These are phyloP conservation scores for Cataglyphis altisquamis DNA, from an alignment of 2,888 invertebrate species.

Conservation along the genomic window DNA sequence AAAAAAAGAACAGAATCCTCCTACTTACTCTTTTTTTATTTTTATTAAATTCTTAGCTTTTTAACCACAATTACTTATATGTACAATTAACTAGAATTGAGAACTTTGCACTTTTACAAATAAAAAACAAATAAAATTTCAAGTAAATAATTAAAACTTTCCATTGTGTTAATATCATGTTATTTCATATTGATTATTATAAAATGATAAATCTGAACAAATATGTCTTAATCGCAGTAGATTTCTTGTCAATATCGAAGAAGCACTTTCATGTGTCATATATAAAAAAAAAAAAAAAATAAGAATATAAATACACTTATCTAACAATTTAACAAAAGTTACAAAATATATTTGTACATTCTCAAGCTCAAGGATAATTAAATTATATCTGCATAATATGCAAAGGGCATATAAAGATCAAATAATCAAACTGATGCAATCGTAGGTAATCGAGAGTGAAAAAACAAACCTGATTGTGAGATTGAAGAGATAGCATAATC, in stretches of 20 bases:
- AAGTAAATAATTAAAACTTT: neutral
- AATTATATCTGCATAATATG: neutral
- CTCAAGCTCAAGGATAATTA: constrained; percentile 5
- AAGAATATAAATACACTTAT: constrained; percentile 39
- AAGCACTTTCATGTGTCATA: neutral
- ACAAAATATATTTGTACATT: neutral
- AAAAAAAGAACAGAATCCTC: neutral
- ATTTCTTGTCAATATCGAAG: neutral
- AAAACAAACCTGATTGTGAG: constrained; percentile 82
- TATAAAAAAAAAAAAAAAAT: neutral
- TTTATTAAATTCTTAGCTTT: neutral
- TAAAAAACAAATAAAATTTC: neutral
- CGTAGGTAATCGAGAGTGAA: constrained; percentile 20
- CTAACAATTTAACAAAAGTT: neutral
- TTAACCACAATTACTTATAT: neutral
- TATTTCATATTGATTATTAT: neutral
- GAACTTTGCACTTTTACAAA: neutral
- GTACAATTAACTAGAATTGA: neutral
- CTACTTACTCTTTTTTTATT: neutral
- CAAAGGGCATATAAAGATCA: constrained; percentile 35
- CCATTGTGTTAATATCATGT: neutral
- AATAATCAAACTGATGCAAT: constrained; percentile 33
- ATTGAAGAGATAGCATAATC: constrained; percentile 83
- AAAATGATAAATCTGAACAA: neutral
- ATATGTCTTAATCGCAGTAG: neutral